Base-by-base conservation (phyloP, 2,888 invertebrate genomes). In the Sphecodes monilicornis region DNA sequence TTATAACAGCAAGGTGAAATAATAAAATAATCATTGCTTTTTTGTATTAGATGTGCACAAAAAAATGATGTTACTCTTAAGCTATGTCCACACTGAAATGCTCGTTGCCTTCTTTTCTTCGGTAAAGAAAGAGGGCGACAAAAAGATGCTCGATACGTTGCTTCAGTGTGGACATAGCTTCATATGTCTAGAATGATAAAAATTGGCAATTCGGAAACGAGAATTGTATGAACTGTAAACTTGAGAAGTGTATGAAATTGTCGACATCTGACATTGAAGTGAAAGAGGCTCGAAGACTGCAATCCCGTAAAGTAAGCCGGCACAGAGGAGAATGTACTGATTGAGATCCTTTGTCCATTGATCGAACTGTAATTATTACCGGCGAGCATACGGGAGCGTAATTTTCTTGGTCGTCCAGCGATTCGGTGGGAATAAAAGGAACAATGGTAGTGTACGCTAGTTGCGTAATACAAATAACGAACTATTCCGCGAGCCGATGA, bases 401-500 rank as follows among this genome's bases (percentile, higher is more conserved):
- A 36, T 60, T 72, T 66, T 66, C n/a, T 57, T 16, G 36, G 36
- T 68, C 39, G 22, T 26, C 39, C n/a, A n/a, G 32, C 16, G 54
- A 66, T 82, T 82, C 75, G 54, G 71, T 54, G 39, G 26, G 16
- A 43, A 46, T 22, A 66, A 66, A 68, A 46, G 46, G 46, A 18
- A 26, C 22, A 66, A 22, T 26, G 57, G 0, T 66, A 10, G 32
- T 8, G 43, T 26, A 41, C 6, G 69, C 69, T 41, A 29, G 32
- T 84, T 83, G 78, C 84, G 83, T 78, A 84, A 84, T 75, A 32
- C 43, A 70, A 79, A 80, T 80, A 80, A 85, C 68, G 60, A 85
- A 85, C 76, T 82, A 78, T 82, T 79, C 54, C 75, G 64, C 76
- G 76, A 74, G 66, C 39, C 73, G 85, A 77, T 78, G 85, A 85